Conservation (phyloP, 2,797 vertebrate species). For the Oophaga sylvatica region DNA sequence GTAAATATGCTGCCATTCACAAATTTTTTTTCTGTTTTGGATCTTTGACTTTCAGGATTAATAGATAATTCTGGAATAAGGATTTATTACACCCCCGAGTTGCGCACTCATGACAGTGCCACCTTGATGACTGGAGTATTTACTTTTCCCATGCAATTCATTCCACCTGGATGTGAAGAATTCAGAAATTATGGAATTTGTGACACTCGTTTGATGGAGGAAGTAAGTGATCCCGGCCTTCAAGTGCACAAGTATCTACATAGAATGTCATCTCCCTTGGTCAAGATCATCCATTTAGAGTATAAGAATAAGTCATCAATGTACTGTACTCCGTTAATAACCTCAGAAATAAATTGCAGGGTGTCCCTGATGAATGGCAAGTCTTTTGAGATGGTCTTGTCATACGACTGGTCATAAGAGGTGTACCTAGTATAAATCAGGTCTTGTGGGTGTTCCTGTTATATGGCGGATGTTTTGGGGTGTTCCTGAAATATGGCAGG, state of each 20-base stretch:
- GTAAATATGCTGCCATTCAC: neutral
- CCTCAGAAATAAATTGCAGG: too few relatives aligned
- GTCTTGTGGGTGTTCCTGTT: too few relatives aligned
- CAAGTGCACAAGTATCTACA: neutral
- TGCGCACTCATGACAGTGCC: constrained; percentile 65
- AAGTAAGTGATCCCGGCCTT: constrained; percentile 62
- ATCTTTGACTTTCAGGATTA: constrained; percentile 46
- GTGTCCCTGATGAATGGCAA: too few relatives aligned
- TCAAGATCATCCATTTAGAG: neutral
- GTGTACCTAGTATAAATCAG: too few relatives aligned
- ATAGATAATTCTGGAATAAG: constrained; percentile 67
- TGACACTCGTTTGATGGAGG: constrained; percentile 67
- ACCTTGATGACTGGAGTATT: constrained; percentile 69
- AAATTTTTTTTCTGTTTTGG: neutral
- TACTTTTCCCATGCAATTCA: constrained; percentile 70
- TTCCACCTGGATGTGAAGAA: constrained; percentile 68
- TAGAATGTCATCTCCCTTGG: neutral
- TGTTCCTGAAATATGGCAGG: too few relatives aligned
- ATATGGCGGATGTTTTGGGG: too few relatives aligned
- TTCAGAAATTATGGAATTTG: constrained; percentile 69
- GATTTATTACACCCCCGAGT: constrained; percentile 60
- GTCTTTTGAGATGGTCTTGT: too few relatives aligned
- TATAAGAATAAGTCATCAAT: too few relatives aligned
- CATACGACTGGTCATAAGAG: too few relatives aligned
- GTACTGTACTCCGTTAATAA: too few relatives aligned